A percentile compares a stretch with the other conserved stretches of the same genome.
Evolutionary conservation across 2,113 vertebrate genomes (phyloP).

Genomic region (Saguinus imperator): DNA sequence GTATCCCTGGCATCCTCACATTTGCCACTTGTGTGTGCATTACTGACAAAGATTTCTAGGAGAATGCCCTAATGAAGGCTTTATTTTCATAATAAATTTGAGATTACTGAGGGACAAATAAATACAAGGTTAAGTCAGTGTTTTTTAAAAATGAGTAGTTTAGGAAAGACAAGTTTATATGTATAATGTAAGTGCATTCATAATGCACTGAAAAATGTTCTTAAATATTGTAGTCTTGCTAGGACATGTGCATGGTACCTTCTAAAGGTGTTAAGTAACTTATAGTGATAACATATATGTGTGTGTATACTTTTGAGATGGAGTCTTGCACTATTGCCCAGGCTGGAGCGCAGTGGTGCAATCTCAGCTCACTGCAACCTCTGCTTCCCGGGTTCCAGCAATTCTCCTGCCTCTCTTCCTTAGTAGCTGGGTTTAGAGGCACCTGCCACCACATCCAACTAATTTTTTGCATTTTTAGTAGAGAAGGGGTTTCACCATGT

Average conservation of each 20-base stretch:
- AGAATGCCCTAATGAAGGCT: not conserved
- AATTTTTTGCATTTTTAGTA: no score
- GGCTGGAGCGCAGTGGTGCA: no score
- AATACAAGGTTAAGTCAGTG: not conserved
- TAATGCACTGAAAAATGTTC: not conserved
- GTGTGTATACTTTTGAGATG: no score
- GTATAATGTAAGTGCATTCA: not conserved
- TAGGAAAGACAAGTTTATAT: not conserved
- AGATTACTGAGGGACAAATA: not conserved
- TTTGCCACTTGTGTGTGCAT: not conserved
- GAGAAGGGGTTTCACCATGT: no score
- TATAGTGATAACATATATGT: not conserved
- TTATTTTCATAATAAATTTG: slow-evolving; percentile 21
- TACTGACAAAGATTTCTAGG: not conserved
- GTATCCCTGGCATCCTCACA: not conserved
- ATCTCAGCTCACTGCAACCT: no score
- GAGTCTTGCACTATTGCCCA: no score
- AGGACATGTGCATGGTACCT: not conserved
- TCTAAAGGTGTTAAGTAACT: not conserved
- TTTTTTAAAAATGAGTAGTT: not conserved
- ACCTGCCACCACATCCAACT: no score
- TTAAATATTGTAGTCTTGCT: not conserved
- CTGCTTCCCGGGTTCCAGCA: no score
- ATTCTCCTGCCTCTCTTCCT: no score
- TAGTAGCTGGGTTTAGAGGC: no score